phyloP scores from a whole-genome alignment of 2,888 invertebrate species.

The Oxyteleia sp. region DNA sequence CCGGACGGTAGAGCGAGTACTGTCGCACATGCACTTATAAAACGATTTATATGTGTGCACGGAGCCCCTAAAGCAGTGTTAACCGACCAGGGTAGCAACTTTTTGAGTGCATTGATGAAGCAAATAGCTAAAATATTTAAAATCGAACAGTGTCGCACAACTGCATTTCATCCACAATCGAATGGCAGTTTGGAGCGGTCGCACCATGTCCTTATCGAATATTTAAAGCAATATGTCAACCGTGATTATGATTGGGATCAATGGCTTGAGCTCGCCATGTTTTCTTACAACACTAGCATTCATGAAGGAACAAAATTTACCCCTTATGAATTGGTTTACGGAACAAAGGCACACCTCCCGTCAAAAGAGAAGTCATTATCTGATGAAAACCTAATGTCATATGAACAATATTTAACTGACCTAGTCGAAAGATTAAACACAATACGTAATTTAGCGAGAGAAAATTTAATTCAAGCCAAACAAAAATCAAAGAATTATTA shows the following conservation, averaged over 20 bases:
- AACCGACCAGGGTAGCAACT: background rate
- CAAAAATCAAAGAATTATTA: background rate
- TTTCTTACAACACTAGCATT: background rate
- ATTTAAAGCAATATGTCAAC: background rate
- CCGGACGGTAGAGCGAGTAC: background rate
- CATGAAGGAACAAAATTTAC: constrained; percentile 8
- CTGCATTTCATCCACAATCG: background rate
- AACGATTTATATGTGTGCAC: background rate
- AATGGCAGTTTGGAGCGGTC: background rate
- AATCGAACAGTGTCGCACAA: background rate
- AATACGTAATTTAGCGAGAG: background rate
- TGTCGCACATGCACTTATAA: background rate
- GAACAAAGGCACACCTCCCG: background rate
- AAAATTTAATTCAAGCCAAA: background rate
- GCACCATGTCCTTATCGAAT: background rate
- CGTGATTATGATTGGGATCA: background rate
- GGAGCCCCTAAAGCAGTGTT: background rate
- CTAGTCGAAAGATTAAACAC: background rate
- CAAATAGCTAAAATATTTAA: background rate
- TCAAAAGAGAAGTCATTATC: background rate
- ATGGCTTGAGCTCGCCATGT: background rate
- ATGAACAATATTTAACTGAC: background rate
- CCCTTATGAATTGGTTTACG: background rate
- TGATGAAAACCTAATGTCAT: background rate
- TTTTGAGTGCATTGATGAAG: background rate